Evolutionary conservation across 2,888 invertebrate species (phyloP), one percentile per base, ranked within the genome.

Genomic region (Hymenopus coronatus): DNA sequence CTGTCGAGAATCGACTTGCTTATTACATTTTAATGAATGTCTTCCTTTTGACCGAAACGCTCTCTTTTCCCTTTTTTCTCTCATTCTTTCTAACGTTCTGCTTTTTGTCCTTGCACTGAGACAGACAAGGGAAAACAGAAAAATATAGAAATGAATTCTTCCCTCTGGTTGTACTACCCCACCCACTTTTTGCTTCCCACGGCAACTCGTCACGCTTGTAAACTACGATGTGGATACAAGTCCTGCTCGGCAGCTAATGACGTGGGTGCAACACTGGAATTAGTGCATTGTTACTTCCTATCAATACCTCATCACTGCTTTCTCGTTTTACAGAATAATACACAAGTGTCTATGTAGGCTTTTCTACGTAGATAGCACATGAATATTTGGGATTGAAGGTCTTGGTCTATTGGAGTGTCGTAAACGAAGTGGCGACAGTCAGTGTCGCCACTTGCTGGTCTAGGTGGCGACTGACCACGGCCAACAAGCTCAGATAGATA

Each of bases 191-290:
- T 86, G 30, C 70, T 28, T 86, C 86, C 81, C 86, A 86, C 86
- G 86, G 81, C 54, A n/a, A 28, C 46, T 25, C 70, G 86, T 86
- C 86, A 86, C 81, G 86, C 81, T 81, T 86, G 86, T 86, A 46
- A 46, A 85, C 85, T 85, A 28, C 54, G 54, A 70, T 70, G 54
- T 70, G 54, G 54, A 70, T 70, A 70, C 20, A 70, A 70, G 54
- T 25, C 54, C 25, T 8, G 20, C 54, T 25, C 25, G 1, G 20
- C 15, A 70, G 54, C 54, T 70, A 70, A 15, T 70, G 54, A 70
- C 2, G 54, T 70, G 20, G 54, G 54, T 70, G 54, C 54, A 70
- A 70, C 54, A 70, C 25, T 70, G 54, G 20, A 20, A 70, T 25
- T 70, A 70, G 54, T 70, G 40, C 20, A 70, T 2, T 20, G 3